These are phyloP conservation scores for Rhinoraja longicauda DNA, from an alignment of 2,797 vertebrate species.

Conservation along the genomic window DNA sequence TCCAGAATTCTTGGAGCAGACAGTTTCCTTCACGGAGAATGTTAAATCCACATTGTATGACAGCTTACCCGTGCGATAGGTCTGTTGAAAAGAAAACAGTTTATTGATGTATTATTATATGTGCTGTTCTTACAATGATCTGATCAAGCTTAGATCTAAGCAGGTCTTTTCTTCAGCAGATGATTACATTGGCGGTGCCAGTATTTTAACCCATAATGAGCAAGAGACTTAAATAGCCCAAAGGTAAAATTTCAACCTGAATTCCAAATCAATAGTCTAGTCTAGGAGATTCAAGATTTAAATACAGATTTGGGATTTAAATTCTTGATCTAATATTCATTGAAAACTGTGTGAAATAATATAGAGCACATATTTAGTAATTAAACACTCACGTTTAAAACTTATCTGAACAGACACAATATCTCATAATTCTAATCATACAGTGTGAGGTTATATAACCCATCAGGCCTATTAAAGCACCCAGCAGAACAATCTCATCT, in stretches of 20 bases:
- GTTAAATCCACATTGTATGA: background rate
- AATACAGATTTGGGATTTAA: background rate
- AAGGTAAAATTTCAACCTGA: background rate
- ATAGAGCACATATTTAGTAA: background rate
- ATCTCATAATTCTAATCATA: too few species aligned
- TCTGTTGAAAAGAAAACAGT: background rate
- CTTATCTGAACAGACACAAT: too few species aligned
- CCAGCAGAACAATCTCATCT: too few species aligned
- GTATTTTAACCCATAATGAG: too few species aligned
- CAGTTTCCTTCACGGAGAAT: background rate
- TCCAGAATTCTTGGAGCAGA: slow-evolving; percentile 3
- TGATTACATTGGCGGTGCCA: too few species aligned
- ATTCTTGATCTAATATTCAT: background rate
- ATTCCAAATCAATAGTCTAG: background rate
- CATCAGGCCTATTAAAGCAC: too few species aligned
- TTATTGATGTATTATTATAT: too few species aligned
- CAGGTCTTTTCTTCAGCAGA: too few species aligned
- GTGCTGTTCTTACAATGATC: too few species aligned
- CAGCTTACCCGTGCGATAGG: background rate
- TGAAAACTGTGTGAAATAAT: background rate
- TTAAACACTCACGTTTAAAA: background rate
- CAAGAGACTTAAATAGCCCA: too few species aligned
- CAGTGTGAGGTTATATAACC: too few species aligned
- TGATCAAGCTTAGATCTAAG: too few species aligned
- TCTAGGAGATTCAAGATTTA: background rate